Base-by-base conservation (phyloP, 1,140 invertebrate species). In the Formica selysi region DNA sequence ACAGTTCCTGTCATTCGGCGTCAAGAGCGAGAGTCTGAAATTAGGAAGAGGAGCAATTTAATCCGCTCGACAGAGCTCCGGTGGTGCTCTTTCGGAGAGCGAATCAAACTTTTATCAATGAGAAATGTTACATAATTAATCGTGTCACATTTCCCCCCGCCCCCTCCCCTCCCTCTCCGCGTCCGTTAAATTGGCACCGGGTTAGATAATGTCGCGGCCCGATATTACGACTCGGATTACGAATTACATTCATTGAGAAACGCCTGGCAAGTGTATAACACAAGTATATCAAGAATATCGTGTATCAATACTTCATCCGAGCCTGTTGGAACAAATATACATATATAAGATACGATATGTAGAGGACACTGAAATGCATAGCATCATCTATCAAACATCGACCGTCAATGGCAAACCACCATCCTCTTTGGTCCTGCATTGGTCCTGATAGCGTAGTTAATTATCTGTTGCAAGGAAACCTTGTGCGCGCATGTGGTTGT, bases 241-340 rank as follows among this genome's bases (percentile, higher is more conserved):
- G 54, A 64, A 38, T 11, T 51, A 13, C 41, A 13, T 51, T 44
- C 32, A 41, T 41, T n/a, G 48, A n/a, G 61, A 65, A 59, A 84
- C 38, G 41, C n/a, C 10, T 16, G 13, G 11, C 67, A 36, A 44
- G 51, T 57, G 38, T 38, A 70, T 44, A 11, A 51, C 7, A 41
- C 87, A 89, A 84, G 76, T 84, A 57, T 19, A 19, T 51, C 41
- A 68, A 22, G 10, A 44, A 71, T 89, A 54, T 90, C 88, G 51
- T 48, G 57, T 79, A 59, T 89, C 85, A 59, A 87, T 36, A 61
- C 54, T 38, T 61, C 67, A 41, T 19, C 16, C 38, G 44, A 81
- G 62, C 89, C 71, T 44, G 80, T 7, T 67, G 51, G 48, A 74
- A 13, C 32, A 1, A 2, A 48, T 19, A n/a, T 32, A 48, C 8